Evolutionary conservation across 1,140 invertebrate species (phyloP).

Genomic region (Pseudomyrmex dendroicus): DNA sequence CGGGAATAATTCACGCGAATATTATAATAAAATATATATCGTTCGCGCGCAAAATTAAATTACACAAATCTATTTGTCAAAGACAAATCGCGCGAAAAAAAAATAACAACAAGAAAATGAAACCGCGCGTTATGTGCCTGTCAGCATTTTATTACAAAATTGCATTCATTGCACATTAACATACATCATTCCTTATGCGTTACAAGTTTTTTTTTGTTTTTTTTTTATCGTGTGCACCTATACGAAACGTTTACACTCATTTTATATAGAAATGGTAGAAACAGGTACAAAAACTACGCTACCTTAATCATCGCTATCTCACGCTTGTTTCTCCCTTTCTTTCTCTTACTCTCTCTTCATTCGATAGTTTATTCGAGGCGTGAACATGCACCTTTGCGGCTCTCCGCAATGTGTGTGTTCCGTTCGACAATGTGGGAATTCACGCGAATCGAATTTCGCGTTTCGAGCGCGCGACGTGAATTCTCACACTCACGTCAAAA

Average conservation of each 20-base stretch:
- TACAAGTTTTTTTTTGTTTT: slow-evolving; percentile 5
- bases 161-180: slow-evolving; percentile 80
- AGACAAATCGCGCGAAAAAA: too few relatives aligned
- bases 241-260: slow-evolving; percentile 70
- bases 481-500: background rate
- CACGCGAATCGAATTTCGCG: slow-evolving; percentile 31
- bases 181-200: slow-evolving; percentile 77
- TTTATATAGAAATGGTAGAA: slow-evolving; percentile 81
- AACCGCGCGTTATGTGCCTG: slow-evolving; percentile 18
- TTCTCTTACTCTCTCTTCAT: background rate
- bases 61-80: too few relatives aligned
- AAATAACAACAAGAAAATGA: too few relatives aligned
- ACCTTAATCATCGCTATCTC: slow-evolving; percentile 64
- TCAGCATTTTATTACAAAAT: slow-evolving; percentile 78
- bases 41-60: too few relatives aligned
- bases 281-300: slow-evolving; percentile 82
- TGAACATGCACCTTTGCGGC: background rate
- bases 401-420: too few relatives aligned
- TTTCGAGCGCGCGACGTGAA: slow-evolving; percentile 1
- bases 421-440: background rate
- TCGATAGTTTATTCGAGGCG: slow-evolving; percentile 25
- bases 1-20: too few relatives aligned
- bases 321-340: background rate
- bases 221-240: slow-evolving; percentile 68
- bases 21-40: too few relatives aligned